Evolutionary conservation across 2,888 invertebrate species (phyloP).

Genomic region (Ecliptopera silaceata): DNA sequence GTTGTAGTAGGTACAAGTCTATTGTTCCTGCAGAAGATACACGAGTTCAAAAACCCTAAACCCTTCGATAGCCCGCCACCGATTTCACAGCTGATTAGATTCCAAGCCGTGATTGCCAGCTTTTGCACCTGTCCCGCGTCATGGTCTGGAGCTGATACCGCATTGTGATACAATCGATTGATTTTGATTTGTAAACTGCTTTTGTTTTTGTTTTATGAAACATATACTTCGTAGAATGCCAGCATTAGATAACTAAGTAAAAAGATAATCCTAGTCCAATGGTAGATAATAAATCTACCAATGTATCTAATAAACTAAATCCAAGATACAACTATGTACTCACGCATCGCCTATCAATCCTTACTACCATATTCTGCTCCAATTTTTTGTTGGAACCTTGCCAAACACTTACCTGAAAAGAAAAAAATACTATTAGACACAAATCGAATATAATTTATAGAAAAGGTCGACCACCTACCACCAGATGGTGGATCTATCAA

Average conservation of each 20-base stretch:
- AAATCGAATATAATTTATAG: conserved; percentile 58
- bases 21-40: no score
- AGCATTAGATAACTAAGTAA: no score
- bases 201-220: conserved; percentile 1
- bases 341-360: conserved; percentile 45
- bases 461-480: conserved; percentile 63
- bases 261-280: not conserved
- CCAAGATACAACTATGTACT: conserved; percentile 37
- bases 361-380: conserved; percentile 34
- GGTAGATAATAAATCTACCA: not conserved
- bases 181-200: conserved; percentile 34
- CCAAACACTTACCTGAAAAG: conserved; percentile 66
- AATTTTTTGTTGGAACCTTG: conserved; percentile 47
- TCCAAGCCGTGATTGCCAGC: conserved; percentile 45
- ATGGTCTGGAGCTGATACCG: conserved; percentile 32
- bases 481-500: conserved; percentile 66
- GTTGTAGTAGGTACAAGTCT: not conserved
- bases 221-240: no score
- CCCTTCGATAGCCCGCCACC: conserved; percentile 32
- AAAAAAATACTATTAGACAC: conserved; percentile 64
- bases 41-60: conserved; percentile 37
- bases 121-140: conserved; percentile 49
- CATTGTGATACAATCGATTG: conserved; percentile 21
- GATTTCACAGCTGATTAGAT: conserved; percentile 58
- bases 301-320: conserved; percentile 1